Conservation (phyloP, 2,888 invertebrate species). For the Erebia aethiops region DNA sequence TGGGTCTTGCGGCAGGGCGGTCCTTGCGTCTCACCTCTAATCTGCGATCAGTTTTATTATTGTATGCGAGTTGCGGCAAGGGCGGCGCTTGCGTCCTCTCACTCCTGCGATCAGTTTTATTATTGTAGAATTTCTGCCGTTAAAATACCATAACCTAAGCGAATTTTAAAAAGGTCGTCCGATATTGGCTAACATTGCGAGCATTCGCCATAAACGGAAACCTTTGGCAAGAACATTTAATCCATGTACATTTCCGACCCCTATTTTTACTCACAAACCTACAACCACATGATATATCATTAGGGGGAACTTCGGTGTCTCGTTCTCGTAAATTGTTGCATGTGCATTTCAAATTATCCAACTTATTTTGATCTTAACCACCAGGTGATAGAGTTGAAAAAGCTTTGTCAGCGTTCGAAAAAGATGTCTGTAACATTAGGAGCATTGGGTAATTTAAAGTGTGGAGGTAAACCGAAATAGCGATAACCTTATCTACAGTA, state of each 20-base stretch:
- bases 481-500: conserved; percentile 33
- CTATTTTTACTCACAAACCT: conserved; percentile 30
- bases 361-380: conserved; percentile 26
- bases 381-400: conserved; percentile 17
- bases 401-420: not conserved
- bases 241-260: conserved; percentile 24
- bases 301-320: conserved; percentile 31
- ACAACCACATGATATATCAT: conserved; percentile 30
- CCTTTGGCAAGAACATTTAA: not conserved
- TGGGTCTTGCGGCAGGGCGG: no score
- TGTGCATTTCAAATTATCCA: conserved; percentile 19
- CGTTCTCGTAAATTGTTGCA: conserved; percentile 31
- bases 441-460: conserved; percentile 30
- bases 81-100: no score
- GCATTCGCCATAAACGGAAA: conserved; percentile 1
- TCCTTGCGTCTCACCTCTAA: no score
- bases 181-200: not conserved
- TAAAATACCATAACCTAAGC: not conserved
- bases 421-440: conserved; percentile 25
- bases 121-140: not conserved
- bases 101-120: not conserved
- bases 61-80: not conserved
- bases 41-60: not conserved
- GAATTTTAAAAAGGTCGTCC: not conserved
- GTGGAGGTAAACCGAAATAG: conserved; percentile 37